Conservation (phyloP, 2,888 invertebrate species). For the Tenthredo amoena region DNA sequence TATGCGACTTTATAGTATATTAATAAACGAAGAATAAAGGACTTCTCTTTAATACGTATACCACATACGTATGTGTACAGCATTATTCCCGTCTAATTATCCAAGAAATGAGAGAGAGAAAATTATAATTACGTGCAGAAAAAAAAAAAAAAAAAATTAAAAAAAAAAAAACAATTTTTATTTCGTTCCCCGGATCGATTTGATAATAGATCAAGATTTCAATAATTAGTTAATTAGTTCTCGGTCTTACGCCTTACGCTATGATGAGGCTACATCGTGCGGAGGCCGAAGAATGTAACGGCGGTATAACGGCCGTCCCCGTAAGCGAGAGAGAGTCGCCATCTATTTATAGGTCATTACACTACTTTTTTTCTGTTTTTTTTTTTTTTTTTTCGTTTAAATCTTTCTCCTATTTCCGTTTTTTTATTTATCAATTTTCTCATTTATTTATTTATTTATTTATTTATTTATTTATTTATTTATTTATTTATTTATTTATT, state of each 20-base stretch:
- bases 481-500: neutral
- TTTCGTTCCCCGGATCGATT: too few relatives aligned
- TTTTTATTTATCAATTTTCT: neutral
- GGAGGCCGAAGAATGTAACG: neutral
- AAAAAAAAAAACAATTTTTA: too few relatives aligned
- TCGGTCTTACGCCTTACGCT: neutral
- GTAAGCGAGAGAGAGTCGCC: slow-evolving; percentile 9
- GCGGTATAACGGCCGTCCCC: neutral
- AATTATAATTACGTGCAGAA: too few relatives aligned
- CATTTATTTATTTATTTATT: neutral
- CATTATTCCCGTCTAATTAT: too few relatives aligned
- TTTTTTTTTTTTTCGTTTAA: neutral
- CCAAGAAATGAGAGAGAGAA: too few relatives aligned
- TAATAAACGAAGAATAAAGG: too few relatives aligned
- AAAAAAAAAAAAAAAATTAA: too few relatives aligned
- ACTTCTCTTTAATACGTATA: too few relatives aligned
- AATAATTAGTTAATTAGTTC: too few relatives aligned
- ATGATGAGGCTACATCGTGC: neutral
- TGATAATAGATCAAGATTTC: too few relatives aligned
- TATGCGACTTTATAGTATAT: too few relatives aligned
- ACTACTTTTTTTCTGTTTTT: neutral
- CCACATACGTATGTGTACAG: too few relatives aligned
- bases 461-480: neutral
- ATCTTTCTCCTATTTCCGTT: neutral
- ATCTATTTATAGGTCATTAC: neutral